Evolutionary conservation across 2,113 vertebrate species (phyloP), one percentile per base, ranked within the genome.

Genomic region (Addax nasomaculatus): DNA sequence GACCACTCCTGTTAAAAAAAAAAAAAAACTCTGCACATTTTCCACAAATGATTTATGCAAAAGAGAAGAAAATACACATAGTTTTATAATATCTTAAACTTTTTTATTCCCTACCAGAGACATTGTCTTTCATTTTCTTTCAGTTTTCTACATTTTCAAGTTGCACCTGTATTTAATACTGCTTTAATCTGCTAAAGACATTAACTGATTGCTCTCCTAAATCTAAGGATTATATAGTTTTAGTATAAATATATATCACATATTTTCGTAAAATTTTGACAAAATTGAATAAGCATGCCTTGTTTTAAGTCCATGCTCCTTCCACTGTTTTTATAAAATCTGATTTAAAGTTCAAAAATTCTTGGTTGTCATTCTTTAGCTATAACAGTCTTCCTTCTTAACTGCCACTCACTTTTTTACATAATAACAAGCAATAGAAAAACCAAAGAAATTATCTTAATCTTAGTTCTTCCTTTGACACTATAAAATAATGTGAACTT

Each of bases 191-290:
- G 95, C 92, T 97, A 96, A 96, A 97, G 98, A 97, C 97, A 98
- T 96, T 94, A 94, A 97, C 96, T 98, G 94, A 97, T 84, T 95
- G 93, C 90, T 97, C 95, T 98, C 93, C 97, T 98, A 98, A 89
- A 93, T 94, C 97, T 98, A 98, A 96, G 83, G 98, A 95, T 97
- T 98, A 98, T 98, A 97, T 97, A 98, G 96, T 96, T 98, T 98
- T 98, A 98, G 96, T 98, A 98, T 98, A 98, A 98, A 98, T 98
- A 98, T 98, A 98, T 98, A 98, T 96, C 97, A 98, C 97, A 98
- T 97, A 98, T 98, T 98, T 98, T 97, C 29, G 64, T 97, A 98
- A 98, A 98, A 98, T 98, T 98, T 98, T 98, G 97, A 98, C 97
- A 98, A 98, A 98, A 98, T 96, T 73, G n/a, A 98, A 97, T 97